phyloP scores from a whole-genome alignment of 2,797 vertebrate species.

The Benthosema pterotum region DNA sequence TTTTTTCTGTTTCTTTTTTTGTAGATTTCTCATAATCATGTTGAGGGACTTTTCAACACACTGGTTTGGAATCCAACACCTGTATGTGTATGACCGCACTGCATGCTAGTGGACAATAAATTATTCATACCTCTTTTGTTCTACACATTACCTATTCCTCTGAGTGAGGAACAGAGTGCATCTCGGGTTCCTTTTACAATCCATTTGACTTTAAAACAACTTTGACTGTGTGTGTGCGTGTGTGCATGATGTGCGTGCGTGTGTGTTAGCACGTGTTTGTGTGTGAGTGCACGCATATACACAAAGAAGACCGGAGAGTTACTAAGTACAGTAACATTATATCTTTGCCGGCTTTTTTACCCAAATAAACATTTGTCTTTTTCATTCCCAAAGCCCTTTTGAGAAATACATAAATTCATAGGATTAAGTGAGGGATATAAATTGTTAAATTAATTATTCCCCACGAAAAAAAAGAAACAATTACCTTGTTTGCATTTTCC shows the following conservation, averaged over 20 bases:
- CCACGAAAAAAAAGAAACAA: constrained; percentile 27
- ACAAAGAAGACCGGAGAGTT: constrained; percentile 26
- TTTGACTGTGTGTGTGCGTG: constrained; percentile 60
- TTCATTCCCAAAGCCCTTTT: constrained; percentile 35
- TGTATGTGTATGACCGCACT: constrained; percentile 69
- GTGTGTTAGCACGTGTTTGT: neutral
- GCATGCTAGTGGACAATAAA: constrained; percentile 67
- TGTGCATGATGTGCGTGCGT: constrained; percentile 2
- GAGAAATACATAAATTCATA: constrained; percentile 51
- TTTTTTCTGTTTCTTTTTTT: too few relatives aligned
- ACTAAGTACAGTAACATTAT: constrained; percentile 55
- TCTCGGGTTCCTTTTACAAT: constrained; percentile 75
- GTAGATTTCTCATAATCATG: constrained; percentile 31
- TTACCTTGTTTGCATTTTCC: constrained; percentile 61
- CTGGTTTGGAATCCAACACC: constrained; percentile 64
- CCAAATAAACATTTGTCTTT: constrained; percentile 67
- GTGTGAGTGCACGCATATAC: constrained; percentile 21
- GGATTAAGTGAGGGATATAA: constrained; percentile 58
- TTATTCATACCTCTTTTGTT: constrained; percentile 82
- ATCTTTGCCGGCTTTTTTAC: constrained; percentile 42
- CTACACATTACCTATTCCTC: constrained; percentile 79
- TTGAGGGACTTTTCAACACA: constrained; percentile 53
- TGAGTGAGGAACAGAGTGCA: constrained; percentile 65
- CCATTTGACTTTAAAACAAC: constrained; percentile 85
- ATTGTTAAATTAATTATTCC: constrained; percentile 69